Base-by-base conservation (phyloP, 2,888 invertebrate species). In the Trichogramma evanescens region DNA sequence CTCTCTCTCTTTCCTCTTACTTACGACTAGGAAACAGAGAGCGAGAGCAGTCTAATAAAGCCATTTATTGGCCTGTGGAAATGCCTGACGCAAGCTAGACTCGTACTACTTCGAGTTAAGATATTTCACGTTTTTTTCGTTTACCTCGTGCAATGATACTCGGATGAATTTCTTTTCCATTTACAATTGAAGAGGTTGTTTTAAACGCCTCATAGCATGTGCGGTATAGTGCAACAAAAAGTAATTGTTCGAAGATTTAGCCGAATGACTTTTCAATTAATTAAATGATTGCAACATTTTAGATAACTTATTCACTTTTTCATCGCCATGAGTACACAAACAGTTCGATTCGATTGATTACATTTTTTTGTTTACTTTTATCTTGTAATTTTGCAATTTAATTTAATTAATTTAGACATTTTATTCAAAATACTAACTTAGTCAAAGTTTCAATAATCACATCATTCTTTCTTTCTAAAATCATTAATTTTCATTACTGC, bases 111-210 rank as follows among this genome's bases (percentile, higher is more conserved):
- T 39, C 26, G 26, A 26, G 26, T 26, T 26, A 26, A 26, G n/a
- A 54, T 26, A 4, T 6, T 26, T 10, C 9, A 42, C 49, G n/a
- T 46, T 54, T 39, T 40, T 48, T 44, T 7, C 39, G 7, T 10
- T 56, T 40, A 10, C 8, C 26, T n/a, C 10, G 43, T 45, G 2
- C 40, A 40, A 40, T 26, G 6, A 5, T 49, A 8, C 41, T 38
- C 39, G 58, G 58, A 62, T 56, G 62, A 50, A 9, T 26, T 58
- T 26, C 26, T 26, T 26, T 26, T 26, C 26, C 26, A 26, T 26
- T 26, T 2, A 1, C 26, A 26, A 26, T 26, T 26, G 26, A 26
- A 26, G 26, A 3, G 3, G 26, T 26, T 2, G 26, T 2, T 26
- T 26, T 26, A 26, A 26, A 26, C 26, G 26, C 26, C 26, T 26